A percentile compares a stretch with the other conserved stretches of the same genome.
Conservation (phyloP, 1,140 invertebrate species). For the Chrysopa pallens region DNA sequence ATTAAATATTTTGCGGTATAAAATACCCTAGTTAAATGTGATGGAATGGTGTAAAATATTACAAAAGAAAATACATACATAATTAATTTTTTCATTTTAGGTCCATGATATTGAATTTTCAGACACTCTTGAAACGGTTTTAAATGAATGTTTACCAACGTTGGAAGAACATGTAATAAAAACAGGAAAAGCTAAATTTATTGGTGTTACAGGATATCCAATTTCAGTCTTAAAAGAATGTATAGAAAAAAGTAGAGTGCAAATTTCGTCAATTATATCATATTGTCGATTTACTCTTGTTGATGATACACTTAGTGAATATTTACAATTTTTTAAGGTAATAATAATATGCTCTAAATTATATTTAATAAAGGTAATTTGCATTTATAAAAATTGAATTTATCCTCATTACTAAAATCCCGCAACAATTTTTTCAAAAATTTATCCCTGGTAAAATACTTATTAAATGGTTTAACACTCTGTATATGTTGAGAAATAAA, state of each 20-base stretch:
- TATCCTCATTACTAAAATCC: no score
- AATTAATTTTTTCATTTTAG: slow-evolving; percentile 36
- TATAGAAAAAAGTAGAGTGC: slow-evolving; percentile 43
- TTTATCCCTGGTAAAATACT: no score
- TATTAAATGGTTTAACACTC: no score
- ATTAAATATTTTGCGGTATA: not conserved
- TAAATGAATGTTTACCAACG: slow-evolving; percentile 74
- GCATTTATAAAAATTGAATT: no score
- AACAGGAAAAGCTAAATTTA: slow-evolving; percentile 59
- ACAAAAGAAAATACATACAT: no score
- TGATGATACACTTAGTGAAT: slow-evolving; percentile 57
- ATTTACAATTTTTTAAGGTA: slow-evolving; percentile 59
- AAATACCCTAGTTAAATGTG: no score
- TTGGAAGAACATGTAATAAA: slow-evolving; percentile 47
- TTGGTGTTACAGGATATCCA: slow-evolving; percentile 81
- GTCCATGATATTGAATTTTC: slow-evolving; percentile 86
- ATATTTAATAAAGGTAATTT: no score
- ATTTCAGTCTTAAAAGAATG: slow-evolving; percentile 54
- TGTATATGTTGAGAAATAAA: no score
- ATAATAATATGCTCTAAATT: no score
- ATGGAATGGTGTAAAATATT: no score
- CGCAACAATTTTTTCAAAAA: no score
- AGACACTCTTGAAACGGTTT: slow-evolving; percentile 49
- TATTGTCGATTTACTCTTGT: slow-evolving; percentile 68
- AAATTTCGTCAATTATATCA: slow-evolving; percentile 53